Evolutionary conservation across 2,888 invertebrate genomes (phyloP).

Genomic region (Nomada ferruginata): DNA sequence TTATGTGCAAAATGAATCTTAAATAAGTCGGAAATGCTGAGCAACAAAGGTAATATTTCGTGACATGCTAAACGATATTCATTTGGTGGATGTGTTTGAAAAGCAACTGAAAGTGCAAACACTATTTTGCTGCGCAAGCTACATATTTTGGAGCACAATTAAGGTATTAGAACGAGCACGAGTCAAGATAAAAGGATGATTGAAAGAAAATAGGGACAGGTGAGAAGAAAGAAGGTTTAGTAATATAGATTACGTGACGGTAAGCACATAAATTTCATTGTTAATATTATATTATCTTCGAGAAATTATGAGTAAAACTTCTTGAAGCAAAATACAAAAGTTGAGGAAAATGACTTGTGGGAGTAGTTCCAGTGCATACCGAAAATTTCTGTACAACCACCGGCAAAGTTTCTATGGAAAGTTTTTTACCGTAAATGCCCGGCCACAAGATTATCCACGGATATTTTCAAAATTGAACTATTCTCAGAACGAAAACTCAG

Average conservation of each 20-base stretch:
- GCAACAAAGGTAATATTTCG: too few species aligned
- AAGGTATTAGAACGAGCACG: too few species aligned
- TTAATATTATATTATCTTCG: background rate
- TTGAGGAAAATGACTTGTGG: constrained; percentile 20
- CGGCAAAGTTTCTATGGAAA: constrained; percentile 17
- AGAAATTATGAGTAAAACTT: constrained; percentile 13
- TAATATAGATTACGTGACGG: background rate
- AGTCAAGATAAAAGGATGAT: too few species aligned
- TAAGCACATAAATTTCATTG: background rate
- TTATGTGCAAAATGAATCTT: too few species aligned
- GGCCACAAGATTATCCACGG: background rate
- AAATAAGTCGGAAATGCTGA: too few species aligned
- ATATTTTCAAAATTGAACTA: constrained; percentile 26
- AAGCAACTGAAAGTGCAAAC: too few species aligned
- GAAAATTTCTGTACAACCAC: constrained; percentile 30
- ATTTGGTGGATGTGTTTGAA: too few species aligned
- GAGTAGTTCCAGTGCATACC: constrained; percentile 13
- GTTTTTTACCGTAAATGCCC: constrained; percentile 10
- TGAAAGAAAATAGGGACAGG: too few species aligned
- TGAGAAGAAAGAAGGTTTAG: background rate
- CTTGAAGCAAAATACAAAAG: constrained; percentile 22
- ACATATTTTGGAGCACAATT: too few species aligned
- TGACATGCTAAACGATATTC: too few species aligned
- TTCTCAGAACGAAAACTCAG: background rate
- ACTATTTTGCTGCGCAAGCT: too few species aligned